Conservation (phyloP, 2,113 vertebrate species). For the Stegastes partitus region DNA sequence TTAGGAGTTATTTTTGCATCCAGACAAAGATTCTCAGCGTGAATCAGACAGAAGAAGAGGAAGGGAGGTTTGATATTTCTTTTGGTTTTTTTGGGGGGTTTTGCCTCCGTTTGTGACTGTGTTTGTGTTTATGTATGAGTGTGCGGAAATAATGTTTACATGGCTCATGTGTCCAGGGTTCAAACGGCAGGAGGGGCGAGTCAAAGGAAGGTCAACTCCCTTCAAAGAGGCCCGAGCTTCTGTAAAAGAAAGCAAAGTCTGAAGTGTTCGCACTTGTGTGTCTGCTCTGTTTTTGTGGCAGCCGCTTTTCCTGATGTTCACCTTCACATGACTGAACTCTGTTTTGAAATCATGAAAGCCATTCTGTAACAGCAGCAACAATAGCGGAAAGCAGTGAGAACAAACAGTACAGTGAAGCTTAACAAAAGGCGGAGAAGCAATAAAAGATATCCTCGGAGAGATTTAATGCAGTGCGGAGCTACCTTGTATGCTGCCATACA, state of each 20-base stretch:
- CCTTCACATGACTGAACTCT: conserved; percentile 25
- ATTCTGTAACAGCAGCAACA: conserved; percentile 1
- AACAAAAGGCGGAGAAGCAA: conserved; percentile 5
- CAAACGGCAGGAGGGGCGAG: conserved; percentile 19
- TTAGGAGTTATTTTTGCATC: conserved; percentile 51
- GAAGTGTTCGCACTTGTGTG: background rate
- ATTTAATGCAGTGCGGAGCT: background rate
- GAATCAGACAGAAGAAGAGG: conserved; percentile 17
- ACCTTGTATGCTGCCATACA: background rate
- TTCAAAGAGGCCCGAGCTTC: conserved; percentile 30
- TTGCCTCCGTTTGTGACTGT: conserved; percentile 9
- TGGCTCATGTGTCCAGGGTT: conserved; percentile 14
- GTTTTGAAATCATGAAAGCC: conserved; percentile 31
- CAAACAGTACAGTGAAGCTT: background rate
- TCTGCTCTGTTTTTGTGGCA: conserved; percentile 28
- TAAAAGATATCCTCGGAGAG: background rate
- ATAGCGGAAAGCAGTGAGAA: background rate
- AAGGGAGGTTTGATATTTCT: conserved; percentile 10
- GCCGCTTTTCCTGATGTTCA: conserved; percentile 51
- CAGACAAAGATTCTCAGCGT: conserved; percentile 40
- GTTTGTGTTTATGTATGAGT: conserved; percentile 30
- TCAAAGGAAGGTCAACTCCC: conserved; percentile 34
- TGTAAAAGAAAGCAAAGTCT: conserved; percentile 15
- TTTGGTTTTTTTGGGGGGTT: too few species aligned
- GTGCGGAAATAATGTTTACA: conserved; percentile 31